Evolutionary conservation across 2,888 invertebrate species (phyloP).

Genomic region (Blastobasis adustella): DNA sequence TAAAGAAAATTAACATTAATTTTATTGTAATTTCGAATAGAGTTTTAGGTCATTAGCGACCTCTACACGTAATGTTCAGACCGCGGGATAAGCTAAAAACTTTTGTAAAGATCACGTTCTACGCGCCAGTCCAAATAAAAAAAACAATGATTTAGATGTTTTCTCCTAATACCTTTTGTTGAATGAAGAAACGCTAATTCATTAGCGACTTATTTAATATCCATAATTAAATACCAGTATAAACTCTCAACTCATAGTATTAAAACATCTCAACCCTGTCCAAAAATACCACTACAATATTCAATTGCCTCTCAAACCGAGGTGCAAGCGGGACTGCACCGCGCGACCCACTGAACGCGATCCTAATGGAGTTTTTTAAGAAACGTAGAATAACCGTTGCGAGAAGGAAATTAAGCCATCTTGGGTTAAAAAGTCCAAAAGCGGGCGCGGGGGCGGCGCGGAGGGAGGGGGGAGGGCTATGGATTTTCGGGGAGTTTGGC

Average conservation of each 20-base stretch:
- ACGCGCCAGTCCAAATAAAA: too few species aligned
- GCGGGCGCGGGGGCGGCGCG: constrained; percentile 12
- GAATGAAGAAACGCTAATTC: too few species aligned
- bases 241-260: not conserved
- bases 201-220: too few species aligned
- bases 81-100: too few species aligned
- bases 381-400: constrained; percentile 46
- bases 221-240: not conserved
- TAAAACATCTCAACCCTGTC: not conserved
- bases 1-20: too few species aligned
- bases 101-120: too few species aligned
- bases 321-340: constrained; percentile 9
- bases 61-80: too few species aligned
- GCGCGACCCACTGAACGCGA: constrained; percentile 28
- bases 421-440: constrained; percentile 65
- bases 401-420: constrained; percentile 67
- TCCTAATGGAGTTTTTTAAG: constrained; percentile 57
- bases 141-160: too few species aligned
- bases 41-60: too few species aligned
- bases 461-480: constrained; percentile 28
- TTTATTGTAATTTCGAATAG: too few species aligned
- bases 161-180: too few species aligned
- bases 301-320: constrained; percentile 1
- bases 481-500: constrained; percentile 53
- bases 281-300: too few species aligned